Conservation (phyloP, 2,113 vertebrate species). For the Pterocles burchelli region DNA sequence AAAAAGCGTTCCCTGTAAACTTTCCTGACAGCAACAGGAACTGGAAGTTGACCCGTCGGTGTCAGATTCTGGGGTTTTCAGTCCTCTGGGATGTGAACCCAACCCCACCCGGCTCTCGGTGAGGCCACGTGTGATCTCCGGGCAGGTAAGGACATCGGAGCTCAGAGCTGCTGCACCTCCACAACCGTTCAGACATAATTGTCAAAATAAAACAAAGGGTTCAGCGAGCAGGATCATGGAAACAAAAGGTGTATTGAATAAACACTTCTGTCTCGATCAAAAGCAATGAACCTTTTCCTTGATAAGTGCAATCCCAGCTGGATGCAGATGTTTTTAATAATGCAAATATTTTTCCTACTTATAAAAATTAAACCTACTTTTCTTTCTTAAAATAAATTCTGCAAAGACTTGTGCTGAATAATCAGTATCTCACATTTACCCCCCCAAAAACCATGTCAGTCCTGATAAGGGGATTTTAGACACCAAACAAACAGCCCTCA, state of each 20-base stretch:
- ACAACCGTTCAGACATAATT: conserved; percentile 33
- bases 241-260: conserved; percentile 37
- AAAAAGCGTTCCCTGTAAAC: not conserved
- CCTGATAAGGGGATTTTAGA: not conserved
- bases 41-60: not conserved
- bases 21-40: not conserved
- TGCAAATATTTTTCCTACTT: conserved; percentile 32
- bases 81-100: not conserved
- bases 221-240: conserved; percentile 43
- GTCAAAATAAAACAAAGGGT: conserved; percentile 47
- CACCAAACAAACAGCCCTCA: not conserved
- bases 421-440: not conserved
- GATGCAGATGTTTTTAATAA: conserved; percentile 69
- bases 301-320: conserved; percentile 55
- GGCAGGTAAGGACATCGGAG: conserved; percentile 10
- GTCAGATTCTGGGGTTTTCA: not conserved
- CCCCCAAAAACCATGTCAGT: not conserved
- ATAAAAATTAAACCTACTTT: conserved; percentile 51
- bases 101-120: not conserved
- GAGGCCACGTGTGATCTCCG: not conserved
- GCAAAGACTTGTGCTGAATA: not conserved
- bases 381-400: not conserved
- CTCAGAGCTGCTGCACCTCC: conserved; percentile 26
- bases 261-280: conserved; percentile 54
- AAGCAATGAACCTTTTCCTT: conserved; percentile 41